Evolutionary conservation across 2,113 vertebrate genomes (phyloP).

Genomic region (Gavialis gangeticus): DNA sequence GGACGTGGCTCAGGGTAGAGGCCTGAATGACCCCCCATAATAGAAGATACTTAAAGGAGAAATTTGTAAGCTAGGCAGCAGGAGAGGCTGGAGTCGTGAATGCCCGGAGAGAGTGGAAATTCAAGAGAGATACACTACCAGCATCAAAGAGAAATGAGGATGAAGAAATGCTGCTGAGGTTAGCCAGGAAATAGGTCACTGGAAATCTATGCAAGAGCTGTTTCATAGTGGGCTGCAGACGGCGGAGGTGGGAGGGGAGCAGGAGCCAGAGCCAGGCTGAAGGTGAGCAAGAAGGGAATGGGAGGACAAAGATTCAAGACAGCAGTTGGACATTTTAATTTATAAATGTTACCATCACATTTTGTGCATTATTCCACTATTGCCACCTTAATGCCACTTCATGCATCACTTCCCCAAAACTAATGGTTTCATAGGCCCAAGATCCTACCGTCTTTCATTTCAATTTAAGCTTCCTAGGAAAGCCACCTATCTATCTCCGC

Average conservation of each 20-base stretch:
- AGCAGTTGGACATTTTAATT: background rate
- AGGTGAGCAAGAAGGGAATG: constrained; percentile 2
- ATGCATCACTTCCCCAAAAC: background rate
- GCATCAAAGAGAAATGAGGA: background rate
- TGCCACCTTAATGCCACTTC: background rate
- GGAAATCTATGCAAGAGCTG: background rate
- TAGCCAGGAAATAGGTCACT: background rate
- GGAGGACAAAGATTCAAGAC: background rate
- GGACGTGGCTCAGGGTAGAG: background rate
- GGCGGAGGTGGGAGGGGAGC: background rate
- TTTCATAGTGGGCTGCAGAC: background rate
- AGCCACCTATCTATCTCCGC: constrained; percentile 49
- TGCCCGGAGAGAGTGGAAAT: background rate
- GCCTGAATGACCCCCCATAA: background rate
- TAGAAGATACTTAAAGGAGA: background rate
- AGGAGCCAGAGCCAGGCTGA: background rate
- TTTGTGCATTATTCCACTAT: constrained; percentile 24
- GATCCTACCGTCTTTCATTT: constrained; percentile 25
- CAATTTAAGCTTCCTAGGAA: constrained; percentile 27
- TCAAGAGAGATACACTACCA: fast-evolving
- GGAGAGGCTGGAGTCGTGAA: background rate
- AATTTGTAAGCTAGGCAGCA: background rate
- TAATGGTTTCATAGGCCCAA: constrained; percentile 24
- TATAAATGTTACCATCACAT: background rate
- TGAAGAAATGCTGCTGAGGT: background rate